These are phyloP conservation scores for Mayetiola destructor DNA, from an alignment of 2,888 invertebrate species.

Conservation along the genomic window DNA sequence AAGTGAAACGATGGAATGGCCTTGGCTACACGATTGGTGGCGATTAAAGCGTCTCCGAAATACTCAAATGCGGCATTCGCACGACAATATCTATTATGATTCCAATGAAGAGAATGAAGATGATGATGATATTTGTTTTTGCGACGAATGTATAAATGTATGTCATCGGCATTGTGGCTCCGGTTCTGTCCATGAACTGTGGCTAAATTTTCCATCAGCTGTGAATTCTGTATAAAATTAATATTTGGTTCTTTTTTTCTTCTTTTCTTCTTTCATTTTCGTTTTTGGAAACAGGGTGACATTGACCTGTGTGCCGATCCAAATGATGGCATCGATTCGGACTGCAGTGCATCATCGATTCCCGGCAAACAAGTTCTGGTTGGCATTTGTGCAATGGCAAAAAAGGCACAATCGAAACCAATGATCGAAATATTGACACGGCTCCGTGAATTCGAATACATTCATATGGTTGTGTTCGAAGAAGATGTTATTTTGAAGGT, in stretches of 20 bases:
- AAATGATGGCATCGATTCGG: constrained; percentile 41
- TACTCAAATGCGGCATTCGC: constrained; percentile 13
- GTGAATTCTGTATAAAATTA: background rate
- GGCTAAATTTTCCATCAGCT: background rate
- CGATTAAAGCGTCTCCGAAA: constrained; percentile 40
- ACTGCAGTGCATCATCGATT: constrained; percentile 39
- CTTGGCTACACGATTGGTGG: constrained; percentile 72
- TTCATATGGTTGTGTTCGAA: constrained; percentile 86
- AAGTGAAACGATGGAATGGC: constrained; percentile 52
- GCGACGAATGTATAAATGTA: constrained; percentile 52
- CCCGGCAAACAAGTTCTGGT: constrained; percentile 85
- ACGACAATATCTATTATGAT: constrained; percentile 17
- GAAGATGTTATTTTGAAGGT: constrained; percentile 93
- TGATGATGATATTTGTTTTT: constrained; percentile 56
- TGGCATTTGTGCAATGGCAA: constrained; percentile 98
- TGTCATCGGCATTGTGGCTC: background rate
- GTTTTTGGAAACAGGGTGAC: constrained; percentile 54
- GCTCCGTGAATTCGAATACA: constrained; percentile 90
- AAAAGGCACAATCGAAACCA: constrained; percentile 97
- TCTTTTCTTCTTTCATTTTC: background rate
- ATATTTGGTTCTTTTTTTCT: background rate
- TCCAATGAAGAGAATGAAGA: constrained; percentile 22
- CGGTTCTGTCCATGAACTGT: background rate
- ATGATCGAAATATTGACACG: constrained; percentile 97
- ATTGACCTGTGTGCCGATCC: constrained; percentile 56